Percentiles rank a stretch among this genome's conserved stretches.
Evolutionary conservation across 2,113 vertebrate species (phyloP).

Genomic region (Charadrius vociferus): DNA sequence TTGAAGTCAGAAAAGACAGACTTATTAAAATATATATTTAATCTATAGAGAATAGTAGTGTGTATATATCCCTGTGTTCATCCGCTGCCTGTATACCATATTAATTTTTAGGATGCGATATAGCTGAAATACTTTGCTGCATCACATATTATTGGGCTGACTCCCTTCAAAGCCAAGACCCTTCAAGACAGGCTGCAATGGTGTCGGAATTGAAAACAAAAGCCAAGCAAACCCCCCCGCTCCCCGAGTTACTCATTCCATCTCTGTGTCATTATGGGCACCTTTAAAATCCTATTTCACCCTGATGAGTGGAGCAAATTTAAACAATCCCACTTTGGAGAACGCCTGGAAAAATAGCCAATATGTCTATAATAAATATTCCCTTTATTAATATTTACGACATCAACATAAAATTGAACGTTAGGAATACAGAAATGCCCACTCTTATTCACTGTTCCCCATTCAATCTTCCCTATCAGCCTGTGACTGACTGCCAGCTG

Average conservation of each 20-base stretch:
- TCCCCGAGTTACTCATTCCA: accelerated
- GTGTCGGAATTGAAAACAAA: not conserved
- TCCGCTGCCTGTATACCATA: not conserved
- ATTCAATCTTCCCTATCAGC: not conserved
- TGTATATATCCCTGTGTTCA: not conserved
- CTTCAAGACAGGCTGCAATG: not conserved
- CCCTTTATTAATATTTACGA: not conserved
- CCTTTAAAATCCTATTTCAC: not conserved
- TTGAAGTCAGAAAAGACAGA: not conserved
- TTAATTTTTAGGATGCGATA: not conserved
- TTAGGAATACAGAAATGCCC: not conserved
- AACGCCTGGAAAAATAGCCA: not conserved
- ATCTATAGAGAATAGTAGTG: not conserved
- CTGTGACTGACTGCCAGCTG: not conserved
- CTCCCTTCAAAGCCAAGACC: not conserved
- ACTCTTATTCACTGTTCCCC: not conserved
- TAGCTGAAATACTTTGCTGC: not conserved
- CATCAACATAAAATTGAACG: not conserved
- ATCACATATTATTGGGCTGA: not conserved
- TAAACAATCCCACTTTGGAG: not conserved
- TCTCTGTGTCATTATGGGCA: not conserved
- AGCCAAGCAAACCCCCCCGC: accelerated
- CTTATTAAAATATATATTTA: not conserved
- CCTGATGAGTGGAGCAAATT: not conserved
- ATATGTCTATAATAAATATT: not conserved